Percentiles rank a stretch among this genome's conserved stretches.
These are phyloP conservation scores for Labeo calbasu DNA, from an alignment of 2,797 vertebrate genomes.

Conservation along the genomic window DNA sequence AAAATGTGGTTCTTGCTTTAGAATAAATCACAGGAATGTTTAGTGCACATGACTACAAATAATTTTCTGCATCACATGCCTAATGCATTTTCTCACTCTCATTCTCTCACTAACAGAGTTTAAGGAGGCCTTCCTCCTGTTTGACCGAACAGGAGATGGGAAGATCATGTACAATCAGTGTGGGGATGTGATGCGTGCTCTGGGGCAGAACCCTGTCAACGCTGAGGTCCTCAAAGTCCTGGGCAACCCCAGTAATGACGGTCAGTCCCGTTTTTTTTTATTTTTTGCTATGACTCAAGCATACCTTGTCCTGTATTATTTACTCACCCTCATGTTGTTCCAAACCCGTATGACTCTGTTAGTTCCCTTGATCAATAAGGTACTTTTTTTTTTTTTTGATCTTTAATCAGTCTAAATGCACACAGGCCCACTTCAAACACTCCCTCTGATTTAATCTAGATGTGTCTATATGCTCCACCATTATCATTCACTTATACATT, in stretches of 20 bases:
- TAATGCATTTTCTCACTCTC: slow-evolving; percentile 2
- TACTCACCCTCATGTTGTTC: slow-evolving; percentile 1
- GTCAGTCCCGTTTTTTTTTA: slow-evolving; percentile 67
- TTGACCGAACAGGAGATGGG: slow-evolving; percentile 90
- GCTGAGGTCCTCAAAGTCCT: slow-evolving; percentile 92
- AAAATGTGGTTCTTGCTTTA: slow-evolving; percentile 16
- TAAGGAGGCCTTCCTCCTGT: slow-evolving; percentile 93
- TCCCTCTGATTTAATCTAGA: not conserved
- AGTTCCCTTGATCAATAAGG: not conserved
- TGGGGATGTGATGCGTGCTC: slow-evolving; percentile 90
- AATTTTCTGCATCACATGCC: not conserved
- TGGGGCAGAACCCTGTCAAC: slow-evolving; percentile 93
- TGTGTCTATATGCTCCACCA: not conserved
- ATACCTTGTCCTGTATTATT: not conserved
- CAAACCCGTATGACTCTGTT: not conserved
- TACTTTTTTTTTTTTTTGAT: not conserved
- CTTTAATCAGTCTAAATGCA: slow-evolving; percentile 6
- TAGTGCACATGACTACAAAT: not conserved
- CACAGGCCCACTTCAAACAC: not conserved
- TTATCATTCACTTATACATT: not conserved
- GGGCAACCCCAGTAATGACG: slow-evolving; percentile 91
- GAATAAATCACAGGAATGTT: not conserved
- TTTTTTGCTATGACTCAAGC: not conserved
- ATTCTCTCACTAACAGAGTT: slow-evolving; percentile 77
- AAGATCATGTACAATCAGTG: slow-evolving; percentile 92